Conservation (phyloP, 2,797 vertebrate genomes). For the Taenioides sp. region DNA sequence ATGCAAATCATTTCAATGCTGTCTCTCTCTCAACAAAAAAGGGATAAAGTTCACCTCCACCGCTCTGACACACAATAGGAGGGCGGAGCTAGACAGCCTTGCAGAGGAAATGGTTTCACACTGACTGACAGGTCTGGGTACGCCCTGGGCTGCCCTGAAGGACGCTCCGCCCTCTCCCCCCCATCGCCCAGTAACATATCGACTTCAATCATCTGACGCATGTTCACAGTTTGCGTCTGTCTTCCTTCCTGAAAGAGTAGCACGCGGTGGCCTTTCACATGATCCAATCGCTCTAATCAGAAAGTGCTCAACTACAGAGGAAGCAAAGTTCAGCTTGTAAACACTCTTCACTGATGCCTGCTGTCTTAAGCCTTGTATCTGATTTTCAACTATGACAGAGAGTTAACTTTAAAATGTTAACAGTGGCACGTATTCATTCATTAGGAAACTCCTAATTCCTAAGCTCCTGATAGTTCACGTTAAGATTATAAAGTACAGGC, state of each 20-base stretch:
- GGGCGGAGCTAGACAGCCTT: slow-evolving; percentile 70
- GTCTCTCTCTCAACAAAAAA: slow-evolving; percentile 43
- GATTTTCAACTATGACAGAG: background rate
- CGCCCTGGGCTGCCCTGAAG: slow-evolving; percentile 64
- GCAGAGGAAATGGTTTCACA: slow-evolving; percentile 69
- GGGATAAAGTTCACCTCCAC: slow-evolving; percentile 69
- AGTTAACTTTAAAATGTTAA: background rate
- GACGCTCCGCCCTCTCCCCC: slow-evolving; percentile 24
- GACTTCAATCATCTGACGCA: slow-evolving; percentile 39
- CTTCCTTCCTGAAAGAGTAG: slow-evolving; percentile 39
- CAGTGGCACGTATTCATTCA: background rate
- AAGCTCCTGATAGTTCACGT: too few species aligned
- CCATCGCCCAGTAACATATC: slow-evolving; percentile 25
- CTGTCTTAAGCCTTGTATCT: slow-evolving; percentile 42
- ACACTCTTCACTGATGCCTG: slow-evolving; percentile 53
- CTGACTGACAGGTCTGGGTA: slow-evolving; percentile 61
- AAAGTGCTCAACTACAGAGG: slow-evolving; percentile 57
- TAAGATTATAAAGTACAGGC: too few species aligned
- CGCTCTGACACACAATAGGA: slow-evolving; percentile 62
- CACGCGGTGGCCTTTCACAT: slow-evolving; percentile 28
- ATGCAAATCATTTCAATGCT: slow-evolving; percentile 65
- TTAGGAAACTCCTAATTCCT: background rate
- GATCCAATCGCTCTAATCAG: slow-evolving; percentile 41
- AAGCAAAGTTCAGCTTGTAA: slow-evolving; percentile 58
- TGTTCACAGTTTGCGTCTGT: slow-evolving; percentile 32